These are phyloP conservation scores for Scaptomyza cyrtandrae DNA, from an alignment of 2,888 invertebrate genomes.

Conservation along the genomic window DNA sequence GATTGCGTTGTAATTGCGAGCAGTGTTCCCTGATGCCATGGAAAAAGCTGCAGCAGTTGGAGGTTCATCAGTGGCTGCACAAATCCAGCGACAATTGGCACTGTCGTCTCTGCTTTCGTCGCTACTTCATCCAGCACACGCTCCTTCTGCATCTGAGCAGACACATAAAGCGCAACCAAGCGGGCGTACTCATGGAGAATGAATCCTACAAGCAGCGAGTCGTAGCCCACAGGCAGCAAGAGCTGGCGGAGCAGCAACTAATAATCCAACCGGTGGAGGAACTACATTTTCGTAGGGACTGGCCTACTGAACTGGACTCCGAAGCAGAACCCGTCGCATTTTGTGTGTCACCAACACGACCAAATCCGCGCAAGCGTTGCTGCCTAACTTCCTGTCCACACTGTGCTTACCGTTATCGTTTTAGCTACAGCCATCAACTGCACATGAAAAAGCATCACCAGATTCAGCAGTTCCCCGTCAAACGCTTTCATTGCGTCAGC, in stretches of 20 bases:
- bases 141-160: constrained; percentile 34
- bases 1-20: constrained; percentile 34
- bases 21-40: constrained; percentile 41
- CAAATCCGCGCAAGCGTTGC: not conserved
- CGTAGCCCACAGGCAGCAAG: not conserved
- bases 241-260: not conserved
- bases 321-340: not conserved
- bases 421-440: constrained; percentile 45
- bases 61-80: constrained; percentile 39
- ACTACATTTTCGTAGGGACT: constrained; percentile 21
- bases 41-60: constrained; percentile 26
- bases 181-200: constrained; percentile 14
- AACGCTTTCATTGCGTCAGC: constrained; percentile 15
- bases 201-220: constrained; percentile 16
- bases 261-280: not conserved
- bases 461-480: not conserved
- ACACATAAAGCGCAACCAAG: not conserved
- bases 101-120: constrained; percentile 41
- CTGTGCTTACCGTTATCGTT: constrained; percentile 23
- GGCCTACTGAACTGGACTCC: not conserved
- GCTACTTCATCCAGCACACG: constrained; percentile 45
- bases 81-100: constrained; percentile 40
- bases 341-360: too few species aligned
- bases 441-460: constrained; percentile 14
- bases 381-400: not conserved